Evolutionary conservation across 2,797 vertebrate genomes (phyloP).

Genomic region (Mastacembelus armatus): DNA sequence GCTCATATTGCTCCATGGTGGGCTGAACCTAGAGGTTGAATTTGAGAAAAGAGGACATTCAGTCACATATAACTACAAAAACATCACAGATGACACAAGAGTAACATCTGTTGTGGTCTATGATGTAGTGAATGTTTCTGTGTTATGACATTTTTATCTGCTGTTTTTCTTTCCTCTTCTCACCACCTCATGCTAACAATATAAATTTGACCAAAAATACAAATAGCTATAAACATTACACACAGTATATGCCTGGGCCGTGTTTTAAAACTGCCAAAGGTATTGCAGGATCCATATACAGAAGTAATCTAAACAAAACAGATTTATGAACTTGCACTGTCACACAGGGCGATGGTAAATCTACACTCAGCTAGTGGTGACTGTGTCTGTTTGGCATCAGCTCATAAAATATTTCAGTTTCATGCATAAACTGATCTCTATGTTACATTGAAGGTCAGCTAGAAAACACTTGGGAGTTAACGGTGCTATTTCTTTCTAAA

Average conservation of each 20-base stretch:
- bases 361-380: slow-evolving; percentile 29
- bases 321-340: slow-evolving; percentile 76
- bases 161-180: not conserved
- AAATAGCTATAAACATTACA: too few species aligned
- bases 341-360: slow-evolving; percentile 68
- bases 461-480: slow-evolving; percentile 22
- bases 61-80: not conserved
- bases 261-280: slow-evolving; percentile 52
- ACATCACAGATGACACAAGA: not conserved
- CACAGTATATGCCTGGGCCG: slow-evolving; percentile 2
- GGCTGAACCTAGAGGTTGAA: slow-evolving; percentile 88
- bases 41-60: not conserved
- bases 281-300: slow-evolving; percentile 66
- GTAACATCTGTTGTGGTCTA: not conserved
- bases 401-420: slow-evolving; percentile 53
- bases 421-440: slow-evolving; percentile 46
- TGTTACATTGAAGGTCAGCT: slow-evolving; percentile 38
- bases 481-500: slow-evolving; percentile 22
- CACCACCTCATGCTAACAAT: not conserved
- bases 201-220: not conserved
- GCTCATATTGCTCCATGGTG: slow-evolving; percentile 92
- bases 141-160: not conserved
- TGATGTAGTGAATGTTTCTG: not conserved
- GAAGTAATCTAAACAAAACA: slow-evolving; percentile 72
- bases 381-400: slow-evolving; percentile 70